Percentiles rank a stretch among this genome's conserved stretches.
Conservation (phyloP, 2,797 vertebrate species). For the Oceanodroma leucorhoa region DNA sequence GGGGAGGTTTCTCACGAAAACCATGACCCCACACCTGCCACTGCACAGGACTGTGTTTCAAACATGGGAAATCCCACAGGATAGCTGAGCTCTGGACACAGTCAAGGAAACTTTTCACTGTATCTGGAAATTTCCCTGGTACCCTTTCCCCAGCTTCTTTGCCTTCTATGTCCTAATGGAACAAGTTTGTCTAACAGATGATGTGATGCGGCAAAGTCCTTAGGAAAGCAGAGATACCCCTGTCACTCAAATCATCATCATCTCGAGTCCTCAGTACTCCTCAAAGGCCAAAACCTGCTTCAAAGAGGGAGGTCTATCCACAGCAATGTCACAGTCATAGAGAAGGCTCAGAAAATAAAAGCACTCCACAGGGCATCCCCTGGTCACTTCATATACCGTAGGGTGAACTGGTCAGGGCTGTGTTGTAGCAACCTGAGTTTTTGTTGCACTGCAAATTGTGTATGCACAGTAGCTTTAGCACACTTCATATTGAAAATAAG, state of each 20-base stretch:
- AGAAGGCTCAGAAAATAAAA: not conserved
- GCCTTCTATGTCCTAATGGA: not conserved
- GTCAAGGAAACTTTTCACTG: not conserved
- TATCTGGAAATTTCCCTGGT: not conserved
- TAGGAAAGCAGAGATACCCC: not conserved
- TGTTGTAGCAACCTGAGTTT: not conserved
- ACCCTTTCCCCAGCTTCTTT: not conserved
- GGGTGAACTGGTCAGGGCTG: not conserved
- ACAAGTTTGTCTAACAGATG: not conserved
- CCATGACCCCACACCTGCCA: accelerated
- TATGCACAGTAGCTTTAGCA: not conserved
- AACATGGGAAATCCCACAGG: not conserved
- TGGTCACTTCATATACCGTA: accelerated
- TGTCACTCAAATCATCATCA: not conserved
- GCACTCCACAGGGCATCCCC: not conserved
- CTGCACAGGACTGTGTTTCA: not conserved
- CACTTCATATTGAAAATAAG: not conserved
- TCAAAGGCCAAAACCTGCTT: not conserved
- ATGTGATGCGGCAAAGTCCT: not conserved
- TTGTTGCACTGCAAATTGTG: not conserved
- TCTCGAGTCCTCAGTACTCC: not conserved
- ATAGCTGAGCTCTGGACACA: not conserved
- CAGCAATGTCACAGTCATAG: not conserved
- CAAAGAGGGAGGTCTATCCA: not conserved
- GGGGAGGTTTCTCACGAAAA: not conserved